Base-by-base conservation (phyloP, 2,888 invertebrate species). In the Ichneumon xanthorius region DNA sequence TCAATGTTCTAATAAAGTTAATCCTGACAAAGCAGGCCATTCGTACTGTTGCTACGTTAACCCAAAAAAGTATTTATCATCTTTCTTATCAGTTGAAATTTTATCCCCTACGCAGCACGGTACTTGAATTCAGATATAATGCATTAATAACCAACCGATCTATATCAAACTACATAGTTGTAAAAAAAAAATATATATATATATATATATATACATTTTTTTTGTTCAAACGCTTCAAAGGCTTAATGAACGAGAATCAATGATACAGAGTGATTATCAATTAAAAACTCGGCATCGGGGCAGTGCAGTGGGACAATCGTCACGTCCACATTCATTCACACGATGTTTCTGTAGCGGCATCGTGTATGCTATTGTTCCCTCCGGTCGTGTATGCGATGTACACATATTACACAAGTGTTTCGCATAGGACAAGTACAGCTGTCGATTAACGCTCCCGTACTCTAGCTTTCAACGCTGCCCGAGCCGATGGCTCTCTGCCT, bases 11-110 rank as follows among this genome's bases (percentile, higher is more conserved):
- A n/a, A n/a, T n/a, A n/a, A n/a, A n/a, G n/a, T n/a, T n/a, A n/a
- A n/a, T n/a, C n/a, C n/a, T n/a, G n/a, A n/a, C n/a, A n/a, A n/a
- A n/a, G n/a, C n/a, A n/a, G n/a, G n/a, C n/a, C n/a, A n/a, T n/a
- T n/a, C n/a, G n/a, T n/a, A n/a, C n/a, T n/a, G n/a, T n/a, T n/a
- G n/a, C n/a, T n/a, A n/a, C n/a, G n/a, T n/a, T n/a, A n/a, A n/a
- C n/a, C n/a, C n/a, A n/a, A n/a, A n/a, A n/a, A n/a, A 26, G 37
- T 85, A 79, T 70, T 26, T 53, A 26, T 82, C 85, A 3, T 26
- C 11, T 19, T 81, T 37, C 70, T 77, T 37, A 37, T 37, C 33
- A 37, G 6, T 37, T 6, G 6, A 37, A 37, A 37, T 37, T 37
- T 37, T 6, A 37, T 0, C 6, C 33, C 33, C 6, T 37, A 6